Evolutionary conservation across 2,113 vertebrate genomes (phyloP), one percentile per base, ranked within the genome.

Genomic region (Oreochromis tanganicae): DNA sequence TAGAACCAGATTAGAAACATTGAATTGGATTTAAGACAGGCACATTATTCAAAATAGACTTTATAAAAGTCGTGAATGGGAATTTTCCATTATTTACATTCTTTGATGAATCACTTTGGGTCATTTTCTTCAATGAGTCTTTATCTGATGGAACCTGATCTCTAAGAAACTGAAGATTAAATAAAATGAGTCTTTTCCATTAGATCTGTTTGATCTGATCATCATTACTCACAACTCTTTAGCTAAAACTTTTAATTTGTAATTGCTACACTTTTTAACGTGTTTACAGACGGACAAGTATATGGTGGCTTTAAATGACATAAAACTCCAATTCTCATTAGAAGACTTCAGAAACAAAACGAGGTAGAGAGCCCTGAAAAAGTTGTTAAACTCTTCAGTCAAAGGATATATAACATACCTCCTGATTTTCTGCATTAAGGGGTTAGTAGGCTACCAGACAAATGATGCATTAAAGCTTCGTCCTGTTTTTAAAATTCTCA

Each of bases 401-500:
- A 8, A 55, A 43, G 48, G 43, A 84, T 55, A 43, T 21, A 57
- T 17, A 3, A 3, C 73, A 59, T 73, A 84, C 86, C 24, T 21
- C 34, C 61, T 79, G 54, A 91, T 75, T 43, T 27, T 34, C 50
- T 34, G 80, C 17, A 41, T 82, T 80, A 85, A 46, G 59, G 52
- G 38, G 54, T 24, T 48, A 78, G 43, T 78, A 32, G 71, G 27
- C 43, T 78, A 78, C 43, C 11, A 54, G 27, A 80, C 82, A 85
- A 85, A 88, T 41, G 9, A 90, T 73, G 68, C 85, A 89, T 87
- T 78, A 75, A 83, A 83, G n/a, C 24, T 59, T 80, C 61, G n/a
- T 63, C 80, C 52, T 83, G 80, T 85, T 84, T 85, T 81, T 85
- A 85, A 78, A 84, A 80, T 87, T 94, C 82, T 84, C 7, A 24